These are phyloP conservation scores for Pelodiscus sinensis DNA, from an alignment of 2,113 vertebrate genomes.

Conservation along the genomic window DNA sequence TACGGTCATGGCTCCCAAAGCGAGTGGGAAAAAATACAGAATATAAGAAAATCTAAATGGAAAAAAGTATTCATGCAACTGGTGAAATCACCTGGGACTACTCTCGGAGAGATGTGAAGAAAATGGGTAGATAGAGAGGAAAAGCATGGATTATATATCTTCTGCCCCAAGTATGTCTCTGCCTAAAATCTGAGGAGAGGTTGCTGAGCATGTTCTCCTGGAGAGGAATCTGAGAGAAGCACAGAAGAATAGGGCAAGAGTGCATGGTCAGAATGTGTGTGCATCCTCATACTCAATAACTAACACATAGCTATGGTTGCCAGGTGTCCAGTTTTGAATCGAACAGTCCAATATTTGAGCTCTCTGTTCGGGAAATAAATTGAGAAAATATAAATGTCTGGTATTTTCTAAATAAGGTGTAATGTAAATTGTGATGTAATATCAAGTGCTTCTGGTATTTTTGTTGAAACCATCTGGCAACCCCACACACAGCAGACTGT, in stretches of 20 bases:
- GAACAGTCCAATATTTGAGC: too few relatives aligned
- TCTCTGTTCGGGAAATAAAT: too few relatives aligned
- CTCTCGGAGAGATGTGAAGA: neutral
- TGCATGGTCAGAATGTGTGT: neutral
- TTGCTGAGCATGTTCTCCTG: neutral
- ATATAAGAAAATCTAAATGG: neutral
- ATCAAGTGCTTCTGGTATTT: too few relatives aligned
- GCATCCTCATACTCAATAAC: neutral
- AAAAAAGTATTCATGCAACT: rapidly evolving
- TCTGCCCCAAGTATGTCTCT: neutral
- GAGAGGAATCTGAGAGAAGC: neutral
- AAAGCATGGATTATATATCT: neutral
- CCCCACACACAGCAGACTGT: neutral
- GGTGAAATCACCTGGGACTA: neutral
- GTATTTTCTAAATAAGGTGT: too few relatives aligned
- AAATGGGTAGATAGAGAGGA: neutral
- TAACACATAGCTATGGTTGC: neutral
- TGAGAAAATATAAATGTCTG: too few relatives aligned
- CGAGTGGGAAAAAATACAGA: rapidly evolving
- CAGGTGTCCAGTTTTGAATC: too few relatives aligned
- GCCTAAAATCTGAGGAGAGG: neutral
- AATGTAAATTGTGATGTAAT: too few relatives aligned
- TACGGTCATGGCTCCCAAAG: neutral
- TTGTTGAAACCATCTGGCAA: too few relatives aligned
- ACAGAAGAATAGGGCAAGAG: neutral